Evolutionary conservation across 2,113 vertebrate genomes (phyloP).

Genomic region (Catagonus wagneri): DNA sequence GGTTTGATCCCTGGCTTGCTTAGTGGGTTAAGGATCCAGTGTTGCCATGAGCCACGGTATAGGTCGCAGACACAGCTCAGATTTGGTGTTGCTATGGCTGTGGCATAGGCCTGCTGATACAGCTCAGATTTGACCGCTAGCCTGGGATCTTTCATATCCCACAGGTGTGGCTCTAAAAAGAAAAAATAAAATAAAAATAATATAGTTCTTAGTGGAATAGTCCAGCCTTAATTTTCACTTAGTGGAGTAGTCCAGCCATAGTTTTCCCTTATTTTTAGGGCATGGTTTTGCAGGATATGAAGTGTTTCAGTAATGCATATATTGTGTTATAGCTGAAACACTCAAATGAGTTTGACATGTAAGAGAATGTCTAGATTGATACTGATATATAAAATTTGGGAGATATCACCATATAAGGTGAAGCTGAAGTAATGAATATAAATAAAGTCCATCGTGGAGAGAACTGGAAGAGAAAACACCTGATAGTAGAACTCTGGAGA

Average conservation of each 20-base stretch:
- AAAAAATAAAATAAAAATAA: not conserved
- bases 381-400: not conserved
- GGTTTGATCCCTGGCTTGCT: no score
- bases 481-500: not conserved
- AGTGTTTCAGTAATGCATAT: not conserved
- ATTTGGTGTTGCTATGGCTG: no score
- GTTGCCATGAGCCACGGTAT: no score
- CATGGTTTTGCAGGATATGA: conserved; percentile 12
- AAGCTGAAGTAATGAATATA: not conserved
- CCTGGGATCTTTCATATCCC: no score
- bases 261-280: conserved; percentile 48
- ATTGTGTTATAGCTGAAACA: not conserved
- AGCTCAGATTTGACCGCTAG: no score
- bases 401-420: not conserved
- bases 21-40: no score
- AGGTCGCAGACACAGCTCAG: no score
- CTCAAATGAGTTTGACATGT: not conserved
- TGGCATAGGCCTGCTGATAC: no score
- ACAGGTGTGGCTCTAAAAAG: no score
- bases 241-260: not conserved
- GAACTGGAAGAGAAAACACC: not conserved
- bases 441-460: not conserved
- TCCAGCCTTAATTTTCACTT: not conserved
- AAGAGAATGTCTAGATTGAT: conserved; percentile 3
- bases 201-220: not conserved